Conservation (phyloP, 2,888 invertebrate genomes). For the Limnephilus rhombicus region DNA sequence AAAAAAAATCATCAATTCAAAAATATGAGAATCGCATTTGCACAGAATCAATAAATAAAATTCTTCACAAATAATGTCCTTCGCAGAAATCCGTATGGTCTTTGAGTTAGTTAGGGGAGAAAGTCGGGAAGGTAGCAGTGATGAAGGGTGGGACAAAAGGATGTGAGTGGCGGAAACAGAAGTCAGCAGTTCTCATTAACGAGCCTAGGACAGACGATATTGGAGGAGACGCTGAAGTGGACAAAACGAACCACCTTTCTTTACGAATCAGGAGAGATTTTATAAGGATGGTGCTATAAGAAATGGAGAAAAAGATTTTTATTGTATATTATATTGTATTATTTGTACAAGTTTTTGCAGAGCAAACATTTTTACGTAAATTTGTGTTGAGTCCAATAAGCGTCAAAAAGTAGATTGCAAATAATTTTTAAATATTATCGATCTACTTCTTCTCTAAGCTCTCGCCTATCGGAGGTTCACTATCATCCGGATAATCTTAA, state of each 20-base stretch:
- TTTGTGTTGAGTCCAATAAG: background rate
- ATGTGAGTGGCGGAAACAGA: constrained; percentile 27
- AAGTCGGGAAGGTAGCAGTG: background rate
- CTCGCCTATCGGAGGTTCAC: background rate
- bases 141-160: background rate
- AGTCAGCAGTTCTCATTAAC: constrained; percentile 37
- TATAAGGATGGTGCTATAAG: background rate
- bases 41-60: background rate
- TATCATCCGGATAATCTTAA: background rate
- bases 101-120: constrained; percentile 6
- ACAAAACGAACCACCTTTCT: background rate
- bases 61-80: background rate
- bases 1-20: background rate
- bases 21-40: background rate
- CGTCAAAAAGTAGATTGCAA: too few species aligned
- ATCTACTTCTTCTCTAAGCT: background rate
- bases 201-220: background rate
- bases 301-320: background rate
- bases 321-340: too few species aligned
- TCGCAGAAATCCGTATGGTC: background rate
- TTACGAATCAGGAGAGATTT: background rate
- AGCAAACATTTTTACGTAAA: background rate
- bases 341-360: too few species aligned
- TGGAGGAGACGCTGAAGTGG: background rate
- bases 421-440: background rate